Percentiles rank a stretch among this genome's conserved stretches.
phyloP scores from a whole-genome alignment of 2,113 vertebrate genomes.

The rat (Rattus norvegicus) region DNA sequence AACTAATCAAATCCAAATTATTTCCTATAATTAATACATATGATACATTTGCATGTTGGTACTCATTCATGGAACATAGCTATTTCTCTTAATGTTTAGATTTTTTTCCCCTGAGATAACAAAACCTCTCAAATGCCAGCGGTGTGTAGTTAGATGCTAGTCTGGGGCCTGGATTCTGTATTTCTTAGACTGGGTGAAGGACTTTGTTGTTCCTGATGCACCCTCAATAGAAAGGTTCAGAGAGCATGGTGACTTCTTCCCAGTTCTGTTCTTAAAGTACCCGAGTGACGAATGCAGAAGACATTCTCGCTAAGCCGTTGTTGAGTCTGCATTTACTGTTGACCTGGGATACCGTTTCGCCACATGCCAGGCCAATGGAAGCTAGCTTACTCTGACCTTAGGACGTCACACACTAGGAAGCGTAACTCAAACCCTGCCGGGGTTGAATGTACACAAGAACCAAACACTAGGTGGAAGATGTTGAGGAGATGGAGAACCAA shows the following conservation, averaged over 20 bases:
- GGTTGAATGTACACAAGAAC: not conserved
- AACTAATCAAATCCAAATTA: constrained; percentile 50
- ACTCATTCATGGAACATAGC: not conserved
- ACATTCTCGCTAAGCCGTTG: not conserved
- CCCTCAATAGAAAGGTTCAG: not conserved
- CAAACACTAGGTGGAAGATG: not conserved
- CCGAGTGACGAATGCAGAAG: not conserved
- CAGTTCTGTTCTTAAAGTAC: not conserved
- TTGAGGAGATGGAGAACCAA: not conserved
- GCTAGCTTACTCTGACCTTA: not conserved
- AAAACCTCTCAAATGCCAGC: not conserved
- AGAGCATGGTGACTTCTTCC: not conserved
- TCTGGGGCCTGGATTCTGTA: not conserved
- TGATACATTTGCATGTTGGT: constrained; percentile 19
- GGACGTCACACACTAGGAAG: not conserved
- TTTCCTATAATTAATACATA: constrained; percentile 31
- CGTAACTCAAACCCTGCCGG: not conserved
- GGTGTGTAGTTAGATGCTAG: not conserved
- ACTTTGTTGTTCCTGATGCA: not conserved
- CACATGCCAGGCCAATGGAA: not conserved
- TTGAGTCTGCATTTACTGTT: not conserved
- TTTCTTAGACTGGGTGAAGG: not conserved
- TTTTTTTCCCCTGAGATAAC: not conserved
- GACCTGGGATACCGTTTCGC: not conserved
- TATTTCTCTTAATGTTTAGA: not conserved